A percentile compares a stretch with the other conserved stretches of the same genome.
phyloP scores from a whole-genome alignment of 1,140 invertebrate species.

The Calephelis nemesis region DNA sequence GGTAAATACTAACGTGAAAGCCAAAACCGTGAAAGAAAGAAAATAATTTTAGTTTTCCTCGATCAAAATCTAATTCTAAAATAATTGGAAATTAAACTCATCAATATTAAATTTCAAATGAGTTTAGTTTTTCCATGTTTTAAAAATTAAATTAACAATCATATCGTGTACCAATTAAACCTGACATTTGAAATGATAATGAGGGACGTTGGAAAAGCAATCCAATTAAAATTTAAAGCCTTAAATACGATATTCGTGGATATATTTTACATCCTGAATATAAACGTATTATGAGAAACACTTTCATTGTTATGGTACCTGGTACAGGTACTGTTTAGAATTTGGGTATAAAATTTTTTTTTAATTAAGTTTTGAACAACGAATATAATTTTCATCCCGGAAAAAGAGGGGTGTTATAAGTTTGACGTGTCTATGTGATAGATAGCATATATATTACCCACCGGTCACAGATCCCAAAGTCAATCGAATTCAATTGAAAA shows the following conservation, averaged over 20 bases:
- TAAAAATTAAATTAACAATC: slow-evolving; percentile 12
- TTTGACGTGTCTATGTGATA: no score
- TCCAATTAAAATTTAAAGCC: slow-evolving; percentile 18
- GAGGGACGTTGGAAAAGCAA: slow-evolving; percentile 9
- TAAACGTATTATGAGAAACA: slow-evolving; percentile 5
- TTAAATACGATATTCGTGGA: slow-evolving; percentile 11
- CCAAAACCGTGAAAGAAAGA: no score
- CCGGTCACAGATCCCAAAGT: background rate
- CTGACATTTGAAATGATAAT: slow-evolving; percentile 18
- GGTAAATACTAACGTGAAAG: no score
- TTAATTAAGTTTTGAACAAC: no score
- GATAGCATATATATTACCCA: no score
- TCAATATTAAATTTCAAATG: background rate
- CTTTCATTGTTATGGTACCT: slow-evolving; percentile 5
- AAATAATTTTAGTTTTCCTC: no score
- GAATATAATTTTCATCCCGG: no score
- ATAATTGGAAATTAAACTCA: background rate
- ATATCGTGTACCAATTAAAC: slow-evolving; percentile 15
- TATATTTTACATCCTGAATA: background rate
- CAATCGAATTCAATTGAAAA: background rate
- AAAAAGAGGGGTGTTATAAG: no score
- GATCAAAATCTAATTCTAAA: no score
- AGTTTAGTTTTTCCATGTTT: slow-evolving; percentile 6
- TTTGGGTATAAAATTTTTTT: background rate
- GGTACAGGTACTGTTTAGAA: background rate